Evolutionary conservation across 2,113 vertebrate genomes (phyloP), one percentile per base, ranked within the genome.

Genomic region (Acinonyx jubatus): DNA sequence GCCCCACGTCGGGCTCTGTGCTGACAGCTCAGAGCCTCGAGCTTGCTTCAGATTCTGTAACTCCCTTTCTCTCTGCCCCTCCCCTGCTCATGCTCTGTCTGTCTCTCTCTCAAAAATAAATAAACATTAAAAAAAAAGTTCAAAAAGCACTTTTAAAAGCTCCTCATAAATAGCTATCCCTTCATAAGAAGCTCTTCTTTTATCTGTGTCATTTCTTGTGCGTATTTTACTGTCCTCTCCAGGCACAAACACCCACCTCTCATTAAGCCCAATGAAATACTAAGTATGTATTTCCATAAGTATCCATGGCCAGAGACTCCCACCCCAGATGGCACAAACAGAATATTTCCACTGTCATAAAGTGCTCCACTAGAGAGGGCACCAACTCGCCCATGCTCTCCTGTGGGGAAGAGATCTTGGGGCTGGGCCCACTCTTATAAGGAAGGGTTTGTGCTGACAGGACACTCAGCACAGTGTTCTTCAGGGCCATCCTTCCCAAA

Each of bases 191-290:
- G 36, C 2, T 25, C 2, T 38, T 84, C 45, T 19, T 8, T 25
- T 6, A 9, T 11, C 1, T 3, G 11, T 0, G 11, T 29, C 41
- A 21, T 9, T 48, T 41, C 19, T 29, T 33, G 3, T 13, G 55
- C 25, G 36, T 33, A 18, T 4, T 52, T 48, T 38, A 33, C 5
- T 7, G 8, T 78, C 57, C 19, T 55, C 27, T 31, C 9, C 13
- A 18, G 78, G 79, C 66, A 19, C 16, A 55, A 0, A 19, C 2
- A n/a, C 57, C 14, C 65, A 15, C 12, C 19, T 66, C 90, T 36
- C 19, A 4, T 45, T 29, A 19, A 73, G 33, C 33, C 48, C 38
- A 89, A 25, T 1, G 4, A 4, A 8, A 9, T 3, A n/a, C 29
- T 38, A 19, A 27, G 21, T 29, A 15, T 2, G 18, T 45, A 41